Conservation (phyloP, 2,113 vertebrate genomes). For the Saguinus imperator region DNA sequence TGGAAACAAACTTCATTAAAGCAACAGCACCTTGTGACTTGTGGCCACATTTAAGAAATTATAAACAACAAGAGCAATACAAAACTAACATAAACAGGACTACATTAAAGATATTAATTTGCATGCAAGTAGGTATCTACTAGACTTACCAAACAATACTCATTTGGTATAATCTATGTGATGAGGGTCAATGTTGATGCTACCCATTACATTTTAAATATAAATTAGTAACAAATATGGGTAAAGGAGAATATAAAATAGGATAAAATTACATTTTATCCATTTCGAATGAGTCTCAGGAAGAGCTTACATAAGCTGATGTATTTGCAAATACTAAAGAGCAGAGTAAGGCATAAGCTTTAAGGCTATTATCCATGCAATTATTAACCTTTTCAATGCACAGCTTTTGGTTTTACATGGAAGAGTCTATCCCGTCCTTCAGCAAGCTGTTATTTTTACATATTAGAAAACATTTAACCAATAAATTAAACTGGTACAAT, state of each 20-base stretch:
- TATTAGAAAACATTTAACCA: background rate
- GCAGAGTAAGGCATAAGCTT: background rate
- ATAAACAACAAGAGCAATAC: background rate
- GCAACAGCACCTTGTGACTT: background rate
- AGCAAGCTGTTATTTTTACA: background rate
- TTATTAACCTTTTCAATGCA: background rate
- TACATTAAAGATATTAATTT: background rate
- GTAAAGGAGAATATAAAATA: background rate
- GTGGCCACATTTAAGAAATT: background rate
- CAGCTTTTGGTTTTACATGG: background rate
- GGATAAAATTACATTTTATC: background rate
- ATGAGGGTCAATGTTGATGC: background rate
- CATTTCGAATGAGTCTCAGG: background rate
- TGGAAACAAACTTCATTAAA: background rate
- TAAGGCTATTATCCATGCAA: background rate
- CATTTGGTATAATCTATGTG: background rate
- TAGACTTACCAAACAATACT: background rate
- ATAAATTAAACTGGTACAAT: background rate
- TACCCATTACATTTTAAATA: background rate
- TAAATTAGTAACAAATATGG: background rate
- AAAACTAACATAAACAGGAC: background rate
- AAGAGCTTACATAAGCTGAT: background rate
- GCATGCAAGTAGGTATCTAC: background rate
- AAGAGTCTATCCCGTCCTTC: background rate
- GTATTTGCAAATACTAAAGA: background rate